phyloP scores from a whole-genome alignment of 2,888 invertebrate species.

The Cephus runcator region DNA sequence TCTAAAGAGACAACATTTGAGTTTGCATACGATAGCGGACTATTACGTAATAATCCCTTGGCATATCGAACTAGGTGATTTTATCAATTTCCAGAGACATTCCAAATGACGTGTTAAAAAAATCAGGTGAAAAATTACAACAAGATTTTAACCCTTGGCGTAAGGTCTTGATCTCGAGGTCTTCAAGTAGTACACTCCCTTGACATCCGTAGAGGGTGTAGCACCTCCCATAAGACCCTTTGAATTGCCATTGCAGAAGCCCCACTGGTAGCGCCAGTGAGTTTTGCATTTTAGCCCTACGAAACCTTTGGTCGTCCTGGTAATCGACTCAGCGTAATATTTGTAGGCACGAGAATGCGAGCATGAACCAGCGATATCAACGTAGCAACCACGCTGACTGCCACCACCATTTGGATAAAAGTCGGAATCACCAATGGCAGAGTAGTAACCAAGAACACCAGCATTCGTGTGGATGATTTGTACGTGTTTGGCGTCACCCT shows the following conservation, averaged over 20 bases:
- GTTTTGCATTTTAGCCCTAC: neutral
- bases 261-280: neutral
- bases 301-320: neutral
- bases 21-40: too few species aligned
- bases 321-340: slow-evolving; percentile 57
- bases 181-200: slow-evolving; percentile 42
- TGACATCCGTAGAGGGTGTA: slow-evolving; percentile 10
- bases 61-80: too few species aligned
- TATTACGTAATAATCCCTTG: too few species aligned
- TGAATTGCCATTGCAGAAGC: neutral
- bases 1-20: too few species aligned
- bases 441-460: slow-evolving; percentile 52
- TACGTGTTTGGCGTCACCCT: slow-evolving; percentile 56
- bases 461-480: slow-evolving; percentile 63
- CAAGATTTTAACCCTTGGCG: slow-evolving; percentile 33
- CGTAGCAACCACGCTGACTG: slow-evolving; percentile 49
- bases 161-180: slow-evolving; percentile 39
- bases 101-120: too few species aligned
- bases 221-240: slow-evolving; percentile 10
- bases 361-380: slow-evolving; percentile 44
- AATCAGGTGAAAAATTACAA: neutral
- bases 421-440: slow-evolving; percentile 58
- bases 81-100: too few species aligned
- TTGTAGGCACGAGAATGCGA: slow-evolving; percentile 50
- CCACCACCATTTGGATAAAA: slow-evolving; percentile 64